A percentile compares a stretch with the other conserved stretches of the same genome.
phyloP scores from a whole-genome alignment of 1,140 invertebrate genomes.

The Heliconius himera region DNA sequence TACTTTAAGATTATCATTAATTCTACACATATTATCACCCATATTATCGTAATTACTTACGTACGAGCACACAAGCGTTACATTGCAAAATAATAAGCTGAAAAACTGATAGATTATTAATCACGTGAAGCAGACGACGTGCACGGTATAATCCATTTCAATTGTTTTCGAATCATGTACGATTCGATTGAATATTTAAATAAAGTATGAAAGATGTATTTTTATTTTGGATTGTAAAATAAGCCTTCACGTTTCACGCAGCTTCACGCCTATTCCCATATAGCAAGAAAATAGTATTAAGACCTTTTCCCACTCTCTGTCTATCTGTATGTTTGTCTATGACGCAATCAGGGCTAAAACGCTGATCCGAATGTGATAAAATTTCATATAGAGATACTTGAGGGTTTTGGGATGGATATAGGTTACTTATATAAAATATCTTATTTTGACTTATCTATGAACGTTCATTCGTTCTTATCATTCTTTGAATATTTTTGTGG shows the following conservation, averaged over 20 bases:
- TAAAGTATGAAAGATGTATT: constrained; percentile 13
- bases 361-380: no score
- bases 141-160: constrained; percentile 3
- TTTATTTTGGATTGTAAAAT: not conserved
- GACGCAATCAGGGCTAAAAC: no score
- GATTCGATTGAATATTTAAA: constrained; percentile 11
- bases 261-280: no score
- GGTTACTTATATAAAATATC: no score
- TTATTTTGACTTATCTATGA: no score
- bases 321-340: no score
- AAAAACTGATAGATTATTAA: constrained; percentile 12
- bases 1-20: not conserved
- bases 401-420: no score
- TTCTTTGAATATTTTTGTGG: no score
- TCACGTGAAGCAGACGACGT: constrained; percentile 9
- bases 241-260: not conserved
- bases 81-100: constrained; percentile 6
- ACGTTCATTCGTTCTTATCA: no score
- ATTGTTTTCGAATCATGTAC: constrained; percentile 14
- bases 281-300: not conserved
- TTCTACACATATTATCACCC: not conserved
- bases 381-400: no score
- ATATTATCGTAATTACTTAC: not conserved
- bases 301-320: no score
- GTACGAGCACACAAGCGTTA: not conserved